Percentiles rank a stretch among this genome's conserved stretches.
phyloP scores from a whole-genome alignment of 2,888 invertebrate species.

The Lepidocyrtoides sp. region DNA sequence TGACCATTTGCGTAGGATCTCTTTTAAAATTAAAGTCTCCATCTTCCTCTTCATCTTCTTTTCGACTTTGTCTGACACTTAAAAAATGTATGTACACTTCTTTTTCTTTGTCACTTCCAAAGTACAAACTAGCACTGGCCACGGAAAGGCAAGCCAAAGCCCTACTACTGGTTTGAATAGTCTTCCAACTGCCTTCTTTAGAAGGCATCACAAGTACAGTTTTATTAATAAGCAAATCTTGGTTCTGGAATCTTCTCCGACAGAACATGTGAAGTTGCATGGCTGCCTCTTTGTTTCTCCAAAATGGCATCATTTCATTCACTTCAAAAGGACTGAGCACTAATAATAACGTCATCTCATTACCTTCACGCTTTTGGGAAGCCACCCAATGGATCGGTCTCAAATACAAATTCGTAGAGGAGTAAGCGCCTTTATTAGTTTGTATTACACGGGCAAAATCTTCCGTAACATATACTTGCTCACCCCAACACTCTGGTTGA shows the following conservation, averaged over 20 bases:
- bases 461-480: constrained; percentile 23
- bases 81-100: background rate
- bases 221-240: constrained; percentile 39
- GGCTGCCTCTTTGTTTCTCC: background rate
- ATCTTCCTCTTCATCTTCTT: background rate
- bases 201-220: background rate
- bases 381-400: constrained; percentile 42
- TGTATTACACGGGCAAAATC: constrained; percentile 44
- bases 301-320: constrained; percentile 61
- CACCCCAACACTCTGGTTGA: background rate
- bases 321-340: constrained; percentile 75
- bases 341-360: background rate
- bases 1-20: constrained; percentile 1
- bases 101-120: background rate
- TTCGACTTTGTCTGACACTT: background rate
- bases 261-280: constrained; percentile 61
- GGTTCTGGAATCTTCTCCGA: constrained; percentile 22
- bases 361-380: background rate
- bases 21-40: background rate
- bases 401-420: background rate
- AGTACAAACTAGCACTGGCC: constrained; percentile 44
- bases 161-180: background rate
- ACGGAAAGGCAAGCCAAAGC: background rate
- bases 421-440: background rate
- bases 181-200: background rate